Base-by-base conservation (phyloP, 2,797 vertebrate genomes). In the Hydrocynus forskahlii region DNA sequence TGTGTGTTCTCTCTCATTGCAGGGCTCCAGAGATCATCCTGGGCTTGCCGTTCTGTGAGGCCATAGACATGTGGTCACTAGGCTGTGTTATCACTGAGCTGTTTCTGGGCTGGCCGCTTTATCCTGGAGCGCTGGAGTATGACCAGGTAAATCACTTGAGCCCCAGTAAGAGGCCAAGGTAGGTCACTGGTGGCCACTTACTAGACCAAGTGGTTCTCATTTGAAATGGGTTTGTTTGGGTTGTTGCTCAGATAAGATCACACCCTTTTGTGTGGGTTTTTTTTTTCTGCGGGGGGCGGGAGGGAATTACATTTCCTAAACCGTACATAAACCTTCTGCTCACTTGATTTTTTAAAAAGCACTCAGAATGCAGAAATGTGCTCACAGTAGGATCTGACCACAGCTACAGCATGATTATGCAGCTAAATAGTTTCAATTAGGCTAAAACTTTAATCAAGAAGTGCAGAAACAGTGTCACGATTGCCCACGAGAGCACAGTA, bases 21-120 rank as follows among this genome's bases (percentile, higher is more conserved):
- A 94, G 97, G 94, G 97, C 98, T 91, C 98, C 98, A 70, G 98
- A 99, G 94, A 99, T 99, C 90, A 96, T 96, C 94, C 94, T 99
- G 94, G 97, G 97, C 85, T 94, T 99, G 94, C 96, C 97, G 45
- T 99, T 98, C 95, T 97, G 95, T 40, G 94, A 94, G 87, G 93
- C 94, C 86, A 95, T 95, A 57, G 98, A 99, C 95, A 98, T 99
- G 97, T 99, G 98, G 98, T 99, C 98, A 3, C 88, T 99, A 91
- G 98, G 98, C 87, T 99, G 98, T 86, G 98, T 99, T 93, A 98
- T 99, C 88, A 97, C 98, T 54, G 98, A 99, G 92, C 95, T 99
- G 81, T 99, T 99, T 90, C 94, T 99, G 91, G 98, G 98, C 86
- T 99, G 98, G 98, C 98, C 98, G 64, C 96, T 99, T 79, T 99